phyloP scores from a whole-genome alignment of 1,140 invertebrate species.

The Holcopasites calliopsidis region DNA sequence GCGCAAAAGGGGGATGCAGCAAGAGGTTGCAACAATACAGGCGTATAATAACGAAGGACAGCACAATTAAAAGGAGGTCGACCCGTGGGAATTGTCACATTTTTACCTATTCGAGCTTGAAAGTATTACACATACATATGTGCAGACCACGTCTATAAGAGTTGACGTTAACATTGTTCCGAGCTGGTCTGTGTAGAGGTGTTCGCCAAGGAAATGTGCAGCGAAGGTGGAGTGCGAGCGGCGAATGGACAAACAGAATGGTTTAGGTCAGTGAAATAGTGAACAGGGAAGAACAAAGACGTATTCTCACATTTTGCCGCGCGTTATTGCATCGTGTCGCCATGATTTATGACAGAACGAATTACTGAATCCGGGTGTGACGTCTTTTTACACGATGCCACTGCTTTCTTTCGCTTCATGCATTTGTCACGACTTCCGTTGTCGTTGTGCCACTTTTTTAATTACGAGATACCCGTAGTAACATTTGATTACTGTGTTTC shows the following conservation, averaged over 20 bases:
- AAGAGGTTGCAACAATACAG: background rate
- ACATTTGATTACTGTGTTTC: background rate
- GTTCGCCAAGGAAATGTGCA: background rate
- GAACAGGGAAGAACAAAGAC: background rate
- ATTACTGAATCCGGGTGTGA: background rate
- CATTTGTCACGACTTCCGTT: background rate
- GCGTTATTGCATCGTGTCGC: background rate
- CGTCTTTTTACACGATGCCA: background rate
- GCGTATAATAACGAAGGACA: background rate
- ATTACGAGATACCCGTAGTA: background rate
- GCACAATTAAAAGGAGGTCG: slow-evolving; percentile 1
- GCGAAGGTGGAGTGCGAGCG: background rate
- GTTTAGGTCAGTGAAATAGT: background rate
- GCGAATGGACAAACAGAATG: background rate
- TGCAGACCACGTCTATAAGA: background rate
- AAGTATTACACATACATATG: no score
- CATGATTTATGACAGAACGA: slow-evolving; percentile 5
- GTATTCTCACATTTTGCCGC: background rate
- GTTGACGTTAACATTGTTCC: background rate
- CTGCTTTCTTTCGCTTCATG: background rate
- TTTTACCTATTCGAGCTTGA: background rate
- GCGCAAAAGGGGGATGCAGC: no score
- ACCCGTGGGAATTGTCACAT: background rate
- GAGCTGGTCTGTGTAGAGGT: no score
- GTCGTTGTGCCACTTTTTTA: background rate